Evolutionary conservation across 1,140 invertebrate species (phyloP).

Genomic region (Latrodectus geometricus): DNA sequence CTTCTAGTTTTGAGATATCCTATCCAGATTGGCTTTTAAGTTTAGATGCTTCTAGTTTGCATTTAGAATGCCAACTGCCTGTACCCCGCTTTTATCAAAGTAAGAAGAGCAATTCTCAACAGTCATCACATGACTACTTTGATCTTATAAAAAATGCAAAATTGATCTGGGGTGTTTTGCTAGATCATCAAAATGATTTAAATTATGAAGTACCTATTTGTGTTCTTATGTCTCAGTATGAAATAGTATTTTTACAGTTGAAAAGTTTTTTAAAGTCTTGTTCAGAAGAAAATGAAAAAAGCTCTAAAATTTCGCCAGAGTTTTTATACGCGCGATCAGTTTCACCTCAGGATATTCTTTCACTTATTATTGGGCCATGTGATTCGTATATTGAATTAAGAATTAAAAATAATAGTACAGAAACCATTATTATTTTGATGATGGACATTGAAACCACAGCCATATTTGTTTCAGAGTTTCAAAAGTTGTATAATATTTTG

Average conservation of each 20-base stretch:
- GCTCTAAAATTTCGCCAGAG: constrained; percentile 23
- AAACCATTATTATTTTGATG: constrained; percentile 28
- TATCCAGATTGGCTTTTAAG: constrained; percentile 32
- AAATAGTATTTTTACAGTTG: constrained; percentile 39
- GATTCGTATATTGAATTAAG: constrained; percentile 38
- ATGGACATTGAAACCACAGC: neutral
- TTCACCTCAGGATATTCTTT: constrained; percentile 4
- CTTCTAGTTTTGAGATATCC: constrained; percentile 20
- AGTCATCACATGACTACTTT: neutral
- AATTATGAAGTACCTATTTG: constrained; percentile 35
- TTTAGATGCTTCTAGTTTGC: constrained; percentile 6
- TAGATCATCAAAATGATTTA: neutral
- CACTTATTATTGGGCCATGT: constrained; percentile 32
- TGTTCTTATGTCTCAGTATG: neutral
- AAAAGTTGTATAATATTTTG: constrained; percentile 13
- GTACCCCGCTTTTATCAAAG: neutral
- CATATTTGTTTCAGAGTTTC: constrained; percentile 6
- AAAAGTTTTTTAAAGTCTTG: neutral
- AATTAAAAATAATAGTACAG: constrained; percentile 19
- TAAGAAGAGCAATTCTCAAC: neutral
- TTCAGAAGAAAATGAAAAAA: neutral
- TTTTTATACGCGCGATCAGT: constrained; percentile 15
- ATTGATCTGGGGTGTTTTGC: constrained; percentile 21
- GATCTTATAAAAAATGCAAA: neutral
- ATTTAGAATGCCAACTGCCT: constrained; percentile 1